Conservation (phyloP, 2,888 invertebrate genomes). For the Labia minor region DNA sequence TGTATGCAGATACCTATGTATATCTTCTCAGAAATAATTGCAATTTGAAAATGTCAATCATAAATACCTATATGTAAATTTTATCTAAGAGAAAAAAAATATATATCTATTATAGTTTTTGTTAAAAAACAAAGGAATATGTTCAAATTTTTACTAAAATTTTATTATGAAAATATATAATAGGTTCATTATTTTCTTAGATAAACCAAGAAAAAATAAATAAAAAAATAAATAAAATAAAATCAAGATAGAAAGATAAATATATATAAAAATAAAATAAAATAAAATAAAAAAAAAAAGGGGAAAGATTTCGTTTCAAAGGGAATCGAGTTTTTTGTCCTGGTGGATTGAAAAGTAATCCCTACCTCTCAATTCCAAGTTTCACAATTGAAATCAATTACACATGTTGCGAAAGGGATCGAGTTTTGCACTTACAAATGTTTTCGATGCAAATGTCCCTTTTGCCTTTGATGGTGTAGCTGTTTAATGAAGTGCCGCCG, state of each 20-base stretch:
- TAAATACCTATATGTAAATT: no score
- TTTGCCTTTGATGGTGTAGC: background rate
- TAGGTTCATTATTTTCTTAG: background rate
- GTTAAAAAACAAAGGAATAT: no score
- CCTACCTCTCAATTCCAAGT: background rate
- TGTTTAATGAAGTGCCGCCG: background rate
- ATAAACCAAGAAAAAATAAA: background rate
- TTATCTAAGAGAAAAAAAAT: no score
- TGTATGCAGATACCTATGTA: no score
- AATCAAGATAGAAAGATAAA: background rate
- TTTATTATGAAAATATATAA: no score
- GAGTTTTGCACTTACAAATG: constrained; percentile 13
- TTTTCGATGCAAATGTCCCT: background rate
- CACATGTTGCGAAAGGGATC: constrained; percentile 2
- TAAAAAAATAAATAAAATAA: background rate
- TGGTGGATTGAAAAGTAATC: background rate
- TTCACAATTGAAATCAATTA: constrained; percentile 4
- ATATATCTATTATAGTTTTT: no score
- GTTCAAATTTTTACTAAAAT: no score
- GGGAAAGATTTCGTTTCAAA: background rate
- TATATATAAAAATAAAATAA: background rate
- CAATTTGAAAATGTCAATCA: no score
- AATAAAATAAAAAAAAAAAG: background rate
- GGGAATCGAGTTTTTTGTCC: background rate
- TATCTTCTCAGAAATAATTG: no score